Evolutionary conservation across 2,113 vertebrate species (phyloP).

Genomic region (Hoplias malabaricus): DNA sequence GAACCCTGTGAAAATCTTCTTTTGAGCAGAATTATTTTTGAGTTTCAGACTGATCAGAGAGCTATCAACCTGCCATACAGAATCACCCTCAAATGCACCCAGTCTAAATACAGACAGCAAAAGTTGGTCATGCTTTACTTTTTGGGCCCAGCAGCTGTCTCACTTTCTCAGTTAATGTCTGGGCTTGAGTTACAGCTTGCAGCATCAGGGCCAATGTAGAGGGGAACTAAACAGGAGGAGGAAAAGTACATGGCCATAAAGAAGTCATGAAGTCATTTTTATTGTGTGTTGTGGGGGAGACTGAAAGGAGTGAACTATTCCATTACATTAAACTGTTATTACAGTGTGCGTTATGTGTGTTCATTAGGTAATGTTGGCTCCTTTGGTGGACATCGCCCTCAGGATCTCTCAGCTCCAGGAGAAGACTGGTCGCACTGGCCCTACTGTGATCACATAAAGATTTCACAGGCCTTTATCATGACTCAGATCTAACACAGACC

Average conservation of each 20-base stretch:
- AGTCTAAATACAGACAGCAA: neutral
- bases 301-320: neutral
- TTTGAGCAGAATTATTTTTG: conserved; percentile 35
- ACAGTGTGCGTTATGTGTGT: conserved; percentile 7
- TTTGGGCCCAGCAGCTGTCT: neutral
- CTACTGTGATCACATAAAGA: conserved; percentile 94
- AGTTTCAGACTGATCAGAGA: conserved; percentile 22
- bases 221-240: neutral
- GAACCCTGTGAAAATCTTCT: neutral
- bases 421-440: conserved; percentile 82
- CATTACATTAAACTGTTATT: neutral
- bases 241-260: neutral
- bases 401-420: conserved; percentile 92
- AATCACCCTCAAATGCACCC: conserved; percentile 29
- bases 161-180: neutral
- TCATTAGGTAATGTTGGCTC: conserved; percentile 92
- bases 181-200: neutral
- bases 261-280: neutral
- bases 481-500: conserved; percentile 52
- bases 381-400: conserved; percentile 90
- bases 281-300: neutral
- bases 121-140: conserved; percentile 10
- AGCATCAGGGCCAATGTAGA: neutral
- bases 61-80: conserved; percentile 26
- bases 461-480: conserved; percentile 20